Conservation (phyloP, 2,797 vertebrate species). For the Fundulus diaphanus region DNA sequence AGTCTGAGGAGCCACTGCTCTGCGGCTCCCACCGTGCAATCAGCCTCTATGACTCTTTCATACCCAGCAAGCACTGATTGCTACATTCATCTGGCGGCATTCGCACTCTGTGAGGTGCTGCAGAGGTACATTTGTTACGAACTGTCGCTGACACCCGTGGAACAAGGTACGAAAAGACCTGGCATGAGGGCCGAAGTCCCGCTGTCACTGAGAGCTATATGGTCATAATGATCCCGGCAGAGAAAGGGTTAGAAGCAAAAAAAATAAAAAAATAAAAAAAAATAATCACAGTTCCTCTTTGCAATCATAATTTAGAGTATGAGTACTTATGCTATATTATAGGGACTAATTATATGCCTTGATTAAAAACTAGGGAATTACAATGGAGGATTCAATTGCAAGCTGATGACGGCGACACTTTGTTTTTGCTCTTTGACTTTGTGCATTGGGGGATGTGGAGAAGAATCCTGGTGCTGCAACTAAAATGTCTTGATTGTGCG, state of each 20-base stretch:
- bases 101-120: slow-evolving; percentile 62
- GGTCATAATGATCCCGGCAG: slow-evolving; percentile 44
- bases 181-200: slow-evolving; percentile 43
- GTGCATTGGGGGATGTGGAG: slow-evolving; percentile 47
- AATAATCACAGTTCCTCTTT: slow-evolving; percentile 71
- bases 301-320: slow-evolving; percentile 74
- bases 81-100: slow-evolving; percentile 68
- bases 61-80: slow-evolving; percentile 77
- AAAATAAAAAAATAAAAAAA: slow-evolving; percentile 36
- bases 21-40: slow-evolving; percentile 75
- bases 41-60: slow-evolving; percentile 75
- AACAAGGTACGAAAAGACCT: slow-evolving; percentile 54
- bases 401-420: slow-evolving; percentile 55
- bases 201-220: slow-evolving; percentile 27
- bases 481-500: slow-evolving; percentile 68
- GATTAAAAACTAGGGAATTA: slow-evolving; percentile 77
- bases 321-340: slow-evolving; percentile 71
- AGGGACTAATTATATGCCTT: slow-evolving; percentile 75
- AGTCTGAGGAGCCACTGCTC: slow-evolving; percentile 71
- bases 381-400: slow-evolving; percentile 71
- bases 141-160: slow-evolving; percentile 57
- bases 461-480: slow-evolving; percentile 70
- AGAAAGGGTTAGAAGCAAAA: slow-evolving; percentile 54
- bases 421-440: slow-evolving; percentile 53
- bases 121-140: slow-evolving; percentile 70